Conservation (phyloP, 2,888 invertebrate species). For the Caenorhabditis auriculariae region DNA sequence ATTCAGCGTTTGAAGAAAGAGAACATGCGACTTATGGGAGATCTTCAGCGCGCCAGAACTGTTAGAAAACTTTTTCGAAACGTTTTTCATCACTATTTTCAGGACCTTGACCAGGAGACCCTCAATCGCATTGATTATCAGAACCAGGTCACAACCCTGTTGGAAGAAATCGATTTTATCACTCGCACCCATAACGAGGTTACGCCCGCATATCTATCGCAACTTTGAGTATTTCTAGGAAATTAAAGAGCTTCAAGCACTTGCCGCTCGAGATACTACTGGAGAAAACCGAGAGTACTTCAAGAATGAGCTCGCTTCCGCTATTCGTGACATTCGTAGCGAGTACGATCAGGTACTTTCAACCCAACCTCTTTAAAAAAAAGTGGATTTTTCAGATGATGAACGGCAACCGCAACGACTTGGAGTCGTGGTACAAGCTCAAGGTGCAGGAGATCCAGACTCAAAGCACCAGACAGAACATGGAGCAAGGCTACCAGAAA, state of each 20-base stretch:
- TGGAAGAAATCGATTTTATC: slow-evolving; percentile 68
- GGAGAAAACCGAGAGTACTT: slow-evolving; percentile 69
- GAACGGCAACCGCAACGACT: slow-evolving; percentile 66
- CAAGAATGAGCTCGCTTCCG: slow-evolving; percentile 68
- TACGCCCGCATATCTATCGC: no score
- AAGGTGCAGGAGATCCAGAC: slow-evolving; percentile 69
- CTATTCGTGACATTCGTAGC: slow-evolving; percentile 68
- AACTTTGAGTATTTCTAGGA: no score
- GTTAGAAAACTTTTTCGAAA: slow-evolving; percentile 3
- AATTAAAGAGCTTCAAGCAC: slow-evolving; percentile 67
- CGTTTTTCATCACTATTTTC: slow-evolving; percentile 7
- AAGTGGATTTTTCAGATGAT: slow-evolving; percentile 49
- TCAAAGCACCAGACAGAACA: slow-evolving; percentile 65
- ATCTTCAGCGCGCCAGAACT: slow-evolving; percentile 30
- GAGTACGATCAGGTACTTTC: slow-evolving; percentile 65
- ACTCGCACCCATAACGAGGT: slow-evolving; percentile 66
- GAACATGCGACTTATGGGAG: slow-evolving; percentile 57
- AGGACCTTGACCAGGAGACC: slow-evolving; percentile 68
- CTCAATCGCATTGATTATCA: slow-evolving; percentile 67
- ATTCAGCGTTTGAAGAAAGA: slow-evolving; percentile 65
- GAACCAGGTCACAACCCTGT: slow-evolving; percentile 67
- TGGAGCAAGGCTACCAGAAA: slow-evolving; percentile 66
- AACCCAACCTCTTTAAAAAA: background rate
- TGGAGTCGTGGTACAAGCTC: slow-evolving; percentile 68
- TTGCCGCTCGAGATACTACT: slow-evolving; percentile 68